Evolutionary conservation across 2,797 vertebrate species (phyloP), one percentile per base, ranked within the genome.

Genomic region (Tympanoctomys barrerae): DNA sequence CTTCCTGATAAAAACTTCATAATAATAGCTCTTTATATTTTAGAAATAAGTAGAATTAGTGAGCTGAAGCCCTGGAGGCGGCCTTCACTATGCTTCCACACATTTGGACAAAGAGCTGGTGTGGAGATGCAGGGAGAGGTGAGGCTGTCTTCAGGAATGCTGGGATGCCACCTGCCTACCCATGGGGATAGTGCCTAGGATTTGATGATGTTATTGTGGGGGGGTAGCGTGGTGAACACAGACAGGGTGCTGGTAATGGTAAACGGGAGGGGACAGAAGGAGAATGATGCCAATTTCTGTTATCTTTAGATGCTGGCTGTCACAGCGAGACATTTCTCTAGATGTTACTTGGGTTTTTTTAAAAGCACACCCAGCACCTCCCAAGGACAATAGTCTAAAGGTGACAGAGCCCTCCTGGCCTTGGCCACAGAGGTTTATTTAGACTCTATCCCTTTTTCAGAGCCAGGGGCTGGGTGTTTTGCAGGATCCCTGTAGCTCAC

Each of bases 1-100:
- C 87, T 97, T n/a, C 39, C 52, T 18, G 73, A 90, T 90, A 94
- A 95, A 97, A 96, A 87, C 59, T 93, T 94, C 62, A 39, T 86
- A 81, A 94, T 83, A 79, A 90, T 59, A 92, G 73, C 66, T 91
- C 57, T 84, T 85, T 84, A 71, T 42, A 42, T 83, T 96, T 78
- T 62, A 87, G 87, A 95, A 95, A 73, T 64, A 46, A 87, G 78
- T 73, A 42, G 73, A 94, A 87, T 77, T 46, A 59, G 82, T 79
- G 81, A 80, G 71, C 36, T 24, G 59, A 82, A 92, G 87, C 59
- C 61, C 71, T 59, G 18, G 84, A n/a, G 85, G 73, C 28, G 18
- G 54, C 54, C 39, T 49, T 90, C 49, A 70, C 5, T 46, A 42
- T 2, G 18, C 84, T 64, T 87, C 19, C 42, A 26, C 13, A 59